These are phyloP conservation scores for Diarsia mendica DNA, from an alignment of 2,888 invertebrate species.

Conservation along the genomic window DNA sequence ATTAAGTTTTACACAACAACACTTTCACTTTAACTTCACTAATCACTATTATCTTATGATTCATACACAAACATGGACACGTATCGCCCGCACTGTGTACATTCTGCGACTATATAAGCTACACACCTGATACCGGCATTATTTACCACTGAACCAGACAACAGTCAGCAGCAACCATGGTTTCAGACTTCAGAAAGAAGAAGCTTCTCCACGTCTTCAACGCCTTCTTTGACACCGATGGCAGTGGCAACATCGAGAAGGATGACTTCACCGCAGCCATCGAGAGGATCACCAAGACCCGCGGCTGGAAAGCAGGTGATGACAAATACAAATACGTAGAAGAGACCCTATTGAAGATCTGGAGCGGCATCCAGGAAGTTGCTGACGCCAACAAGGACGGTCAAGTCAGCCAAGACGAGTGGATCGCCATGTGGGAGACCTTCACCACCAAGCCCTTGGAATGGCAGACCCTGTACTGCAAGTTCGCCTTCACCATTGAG, in stretches of 20 bases:
- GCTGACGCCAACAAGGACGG: constrained; percentile 96
- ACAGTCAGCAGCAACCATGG: constrained; percentile 84
- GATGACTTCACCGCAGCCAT: constrained; percentile 96
- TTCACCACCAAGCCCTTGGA: constrained; percentile 92
- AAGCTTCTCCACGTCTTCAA: constrained; percentile 96
- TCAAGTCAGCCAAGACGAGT: constrained; percentile 90
- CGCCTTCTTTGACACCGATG: constrained; percentile 96
- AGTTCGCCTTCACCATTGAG: constrained; percentile 96
- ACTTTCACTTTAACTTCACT: constrained; percentile 52
- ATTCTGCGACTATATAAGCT: constrained; percentile 59
- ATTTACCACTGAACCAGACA: constrained; percentile 47
- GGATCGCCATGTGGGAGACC: constrained; percentile 91
- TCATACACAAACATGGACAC: constrained; percentile 52
- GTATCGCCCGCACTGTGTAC: constrained; percentile 36
- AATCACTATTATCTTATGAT: constrained; percentile 62
- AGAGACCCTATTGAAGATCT: constrained; percentile 94
- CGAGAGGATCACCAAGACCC: constrained; percentile 94
- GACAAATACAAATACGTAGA: constrained; percentile 94
- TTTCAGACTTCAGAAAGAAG: constrained; percentile 97
- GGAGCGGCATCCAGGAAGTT: constrained; percentile 94
- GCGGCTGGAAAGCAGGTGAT: constrained; percentile 94
- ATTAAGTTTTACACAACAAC: not conserved
- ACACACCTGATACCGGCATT: constrained; percentile 2
- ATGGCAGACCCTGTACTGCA: constrained; percentile 96
- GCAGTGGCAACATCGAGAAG: constrained; percentile 96